A percentile compares a stretch with the other conserved stretches of the same genome.
Evolutionary conservation across 2,113 vertebrate species (phyloP).

Genomic region (Otis tarda): DNA sequence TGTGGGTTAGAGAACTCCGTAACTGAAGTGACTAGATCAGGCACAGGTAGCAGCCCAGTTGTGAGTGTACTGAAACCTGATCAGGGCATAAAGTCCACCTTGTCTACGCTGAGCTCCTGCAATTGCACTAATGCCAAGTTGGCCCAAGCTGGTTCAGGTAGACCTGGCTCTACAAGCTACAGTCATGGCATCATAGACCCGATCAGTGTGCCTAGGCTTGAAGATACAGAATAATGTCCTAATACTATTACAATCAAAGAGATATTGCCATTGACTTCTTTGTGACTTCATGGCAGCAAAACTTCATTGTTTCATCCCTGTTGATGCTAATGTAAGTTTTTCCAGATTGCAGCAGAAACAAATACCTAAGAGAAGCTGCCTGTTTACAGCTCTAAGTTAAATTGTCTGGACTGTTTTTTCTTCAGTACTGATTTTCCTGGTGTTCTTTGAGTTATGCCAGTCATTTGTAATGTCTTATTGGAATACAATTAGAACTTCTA

Average conservation of each 20-base stretch:
- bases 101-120: not conserved
- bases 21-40: not conserved
- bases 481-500: not conserved
- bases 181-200: not conserved
- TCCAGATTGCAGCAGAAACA: not conserved
- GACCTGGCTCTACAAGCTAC: not conserved
- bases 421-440: not conserved
- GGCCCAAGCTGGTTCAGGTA: not conserved
- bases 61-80: not conserved
- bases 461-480: not conserved
- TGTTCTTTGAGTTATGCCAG: not conserved
- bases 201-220: not conserved
- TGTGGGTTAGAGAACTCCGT: accelerated
- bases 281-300: not conserved
- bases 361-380: not conserved
- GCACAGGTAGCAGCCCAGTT: not conserved
- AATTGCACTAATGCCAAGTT: not conserved
- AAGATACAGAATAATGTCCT: not conserved
- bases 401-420: not conserved
- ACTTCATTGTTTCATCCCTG: not conserved
- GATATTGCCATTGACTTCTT: not conserved
- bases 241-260: not conserved
- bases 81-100: not conserved
- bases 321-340: not conserved
- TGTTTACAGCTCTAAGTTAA: not conserved